A percentile compares a stretch with the other conserved stretches of the same genome.
Evolutionary conservation across 2,113 vertebrate species (phyloP).

Genomic region (Ariopsis seemanni): DNA sequence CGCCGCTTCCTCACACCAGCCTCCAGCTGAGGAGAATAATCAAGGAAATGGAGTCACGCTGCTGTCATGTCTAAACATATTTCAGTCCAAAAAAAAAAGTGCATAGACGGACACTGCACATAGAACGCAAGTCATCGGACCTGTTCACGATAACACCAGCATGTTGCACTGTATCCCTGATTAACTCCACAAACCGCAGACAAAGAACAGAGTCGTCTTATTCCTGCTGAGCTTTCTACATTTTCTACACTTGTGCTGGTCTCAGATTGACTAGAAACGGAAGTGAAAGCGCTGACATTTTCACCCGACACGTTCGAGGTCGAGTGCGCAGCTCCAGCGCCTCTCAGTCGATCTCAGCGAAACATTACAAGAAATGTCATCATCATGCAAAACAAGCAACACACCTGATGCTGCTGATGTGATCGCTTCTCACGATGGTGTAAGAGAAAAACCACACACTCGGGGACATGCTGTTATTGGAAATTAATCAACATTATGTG

Average conservation of each 20-base stretch:
- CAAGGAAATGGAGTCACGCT: neutral
- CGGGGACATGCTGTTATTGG: neutral
- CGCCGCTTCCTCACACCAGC: slow-evolving; percentile 73
- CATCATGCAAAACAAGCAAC: neutral
- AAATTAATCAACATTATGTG: neutral
- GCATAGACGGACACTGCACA: no score
- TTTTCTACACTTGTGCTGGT: neutral
- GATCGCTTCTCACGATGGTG: neutral
- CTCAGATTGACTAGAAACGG: neutral
- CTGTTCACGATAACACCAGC: neutral
- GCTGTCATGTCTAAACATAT: neutral
- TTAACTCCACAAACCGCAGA: no score
- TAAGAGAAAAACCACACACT: neutral
- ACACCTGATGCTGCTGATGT: neutral
- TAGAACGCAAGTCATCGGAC: neutral
- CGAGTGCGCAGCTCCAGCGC: neutral
- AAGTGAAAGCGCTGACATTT: neutral
- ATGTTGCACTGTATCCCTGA: neutral
- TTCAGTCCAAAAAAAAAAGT: neutral
- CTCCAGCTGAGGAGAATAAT: neutral
- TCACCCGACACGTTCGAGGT: neutral
- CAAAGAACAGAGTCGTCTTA: no score
- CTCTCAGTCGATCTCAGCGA: neutral
- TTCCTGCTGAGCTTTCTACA: neutral
- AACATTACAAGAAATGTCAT: neutral